Base-by-base conservation (phyloP, 2,888 invertebrate species). In the Hololepta plana region DNA sequence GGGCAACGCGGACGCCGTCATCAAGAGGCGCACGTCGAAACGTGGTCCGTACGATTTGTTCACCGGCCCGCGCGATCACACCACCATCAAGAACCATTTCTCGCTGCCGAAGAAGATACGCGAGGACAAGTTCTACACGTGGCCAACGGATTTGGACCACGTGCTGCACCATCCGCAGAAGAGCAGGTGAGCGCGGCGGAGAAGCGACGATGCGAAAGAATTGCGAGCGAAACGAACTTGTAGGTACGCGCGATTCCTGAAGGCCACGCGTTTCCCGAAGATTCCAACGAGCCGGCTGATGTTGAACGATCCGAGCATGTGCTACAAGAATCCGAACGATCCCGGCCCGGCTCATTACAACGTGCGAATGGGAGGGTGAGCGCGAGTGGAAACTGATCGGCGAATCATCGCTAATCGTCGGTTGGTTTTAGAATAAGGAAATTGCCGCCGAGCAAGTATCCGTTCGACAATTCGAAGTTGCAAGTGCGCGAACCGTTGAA, bases 51-150 rank as follows among this genome's bases (percentile, higher is more conserved):
- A 54, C 29, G 49, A 53, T 29, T 32, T 43, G 6, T 55, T 55
- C 32, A 62, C 65, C 0, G 67, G 65, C 0, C 51, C 50, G 15
- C 47, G 67, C 23, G 62, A 64, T 34, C 49, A 37, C 2, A 51
- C 46, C 3, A 56, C 62, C 1, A 60, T 65, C 8, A 64, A 62
- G 40, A 65, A 64, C 38, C 57, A 64, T 42, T 64, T 63, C 30
- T 53, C 49, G 8, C 53, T 48, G 2, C 29, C 43, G 1, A 34
- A 30, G 4, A 35, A 34, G 26, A 36, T 33, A 12, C 31, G 39
- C 1, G 48, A 48, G 0, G 45, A 49, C n/a, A 43, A 40, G 21
- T 47, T 44, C 30, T 36, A 45, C 13, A 39, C 39, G 9, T 36
- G 27, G 22, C 45, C 47, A 1, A 43, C 38, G 15, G 38, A 40